Evolutionary conservation across 2,888 invertebrate species (phyloP).

Genomic region (Saturnia pavonia): DNA sequence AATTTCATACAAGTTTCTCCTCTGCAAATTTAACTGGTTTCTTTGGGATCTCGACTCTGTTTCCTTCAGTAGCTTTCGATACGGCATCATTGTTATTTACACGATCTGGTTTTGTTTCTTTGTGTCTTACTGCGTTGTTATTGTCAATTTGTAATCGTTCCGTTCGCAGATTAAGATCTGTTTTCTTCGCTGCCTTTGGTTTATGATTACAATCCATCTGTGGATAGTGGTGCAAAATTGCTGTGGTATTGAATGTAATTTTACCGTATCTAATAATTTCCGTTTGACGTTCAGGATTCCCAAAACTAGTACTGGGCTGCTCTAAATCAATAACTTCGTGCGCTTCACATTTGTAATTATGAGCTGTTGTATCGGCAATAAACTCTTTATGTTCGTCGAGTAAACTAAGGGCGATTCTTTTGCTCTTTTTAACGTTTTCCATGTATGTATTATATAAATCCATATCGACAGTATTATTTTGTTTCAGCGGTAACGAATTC

Average conservation of each 20-base stretch:
- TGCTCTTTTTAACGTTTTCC: slow-evolving; percentile 69
- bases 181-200: slow-evolving; percentile 50
- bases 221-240: slow-evolving; percentile 74
- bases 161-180: slow-evolving; percentile 53
- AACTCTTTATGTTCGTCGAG: slow-evolving; percentile 68
- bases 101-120: slow-evolving; percentile 41
- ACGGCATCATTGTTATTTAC: slow-evolving; percentile 63
- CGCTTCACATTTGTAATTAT: slow-evolving; percentile 49
- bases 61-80: slow-evolving; percentile 45
- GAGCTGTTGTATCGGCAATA: slow-evolving; percentile 52
- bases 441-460: slow-evolving; percentile 71
- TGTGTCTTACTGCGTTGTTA: slow-evolving; percentile 54
- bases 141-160: slow-evolving; percentile 49
- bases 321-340: neutral
- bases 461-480: slow-evolving; percentile 74
- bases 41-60: slow-evolving; percentile 50
- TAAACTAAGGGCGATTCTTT: slow-evolving; percentile 65
- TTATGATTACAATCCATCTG: slow-evolving; percentile 58
- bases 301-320: slow-evolving; percentile 61
- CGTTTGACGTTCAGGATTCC: slow-evolving; percentile 53
- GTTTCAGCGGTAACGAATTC: slow-evolving; percentile 72
- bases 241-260: slow-evolving; percentile 75
- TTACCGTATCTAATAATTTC: slow-evolving; percentile 72
- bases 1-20: slow-evolving; percentile 77
- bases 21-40: slow-evolving; percentile 71